Evolutionary conservation across 2,888 invertebrate genomes (phyloP).

Genomic region (Hemistola chrysoprasaria): DNA sequence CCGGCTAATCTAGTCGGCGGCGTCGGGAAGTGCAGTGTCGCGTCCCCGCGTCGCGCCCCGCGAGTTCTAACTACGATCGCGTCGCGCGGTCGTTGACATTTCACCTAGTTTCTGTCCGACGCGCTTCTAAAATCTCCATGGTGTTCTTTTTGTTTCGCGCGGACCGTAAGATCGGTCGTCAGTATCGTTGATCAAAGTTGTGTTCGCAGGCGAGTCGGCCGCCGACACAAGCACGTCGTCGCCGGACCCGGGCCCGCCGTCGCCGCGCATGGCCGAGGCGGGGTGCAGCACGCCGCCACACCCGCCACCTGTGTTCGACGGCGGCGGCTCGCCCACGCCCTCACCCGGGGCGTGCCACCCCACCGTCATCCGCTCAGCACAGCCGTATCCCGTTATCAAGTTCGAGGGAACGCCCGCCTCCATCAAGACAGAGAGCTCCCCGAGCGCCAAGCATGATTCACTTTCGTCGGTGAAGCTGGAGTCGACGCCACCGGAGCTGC

Average conservation of each 20-base stretch:
- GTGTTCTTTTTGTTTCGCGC: slow-evolving; percentile 61
- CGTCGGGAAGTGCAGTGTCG: slow-evolving; percentile 82
- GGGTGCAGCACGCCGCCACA: slow-evolving; percentile 84
- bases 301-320: slow-evolving; percentile 79
- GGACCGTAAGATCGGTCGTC: slow-evolving; percentile 38
- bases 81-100: slow-evolving; percentile 78
- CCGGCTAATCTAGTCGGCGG: slow-evolving; percentile 80
- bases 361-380: slow-evolving; percentile 82
- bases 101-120: slow-evolving; percentile 81
- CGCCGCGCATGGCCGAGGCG: slow-evolving; percentile 89
- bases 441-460: slow-evolving; percentile 53
- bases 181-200: slow-evolving; percentile 60
- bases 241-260: slow-evolving; percentile 93
- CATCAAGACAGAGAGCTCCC: slow-evolving; percentile 58
- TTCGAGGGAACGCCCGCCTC: slow-evolving; percentile 74
- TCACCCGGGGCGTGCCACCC: slow-evolving; percentile 69
- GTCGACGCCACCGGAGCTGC: slow-evolving; percentile 53
- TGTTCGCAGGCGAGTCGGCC: slow-evolving; percentile 91
- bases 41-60: slow-evolving; percentile 76
- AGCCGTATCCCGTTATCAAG: slow-evolving; percentile 83
- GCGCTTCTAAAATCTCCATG: slow-evolving; percentile 66
- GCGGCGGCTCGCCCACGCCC: slow-evolving; percentile 70
- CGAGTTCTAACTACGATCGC: slow-evolving; percentile 68
- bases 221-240: slow-evolving; percentile 97
- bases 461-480: slow-evolving; percentile 76